Base-by-base conservation (phyloP, 2,113 vertebrate species). In the Capra hircus region DNA sequence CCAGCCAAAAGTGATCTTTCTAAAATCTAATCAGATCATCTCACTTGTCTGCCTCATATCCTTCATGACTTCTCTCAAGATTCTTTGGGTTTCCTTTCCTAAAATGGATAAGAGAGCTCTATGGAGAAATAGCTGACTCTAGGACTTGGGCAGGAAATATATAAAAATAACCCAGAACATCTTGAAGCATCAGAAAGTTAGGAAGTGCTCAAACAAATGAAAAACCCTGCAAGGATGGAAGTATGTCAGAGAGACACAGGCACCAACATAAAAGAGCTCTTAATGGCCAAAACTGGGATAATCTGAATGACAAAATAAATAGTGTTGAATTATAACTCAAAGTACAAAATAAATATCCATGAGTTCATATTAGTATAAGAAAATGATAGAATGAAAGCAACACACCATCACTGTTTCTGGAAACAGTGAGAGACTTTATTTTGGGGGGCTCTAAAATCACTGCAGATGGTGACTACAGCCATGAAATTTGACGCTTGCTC, bases 331-430 rank as follows among this genome's bases (percentile, higher is more conserved):
- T 83, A 50, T 86, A 96, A 93, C 43, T 92, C n/a, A 71, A 88
- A 95, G 14, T 55, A 82, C 85, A 90, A 95, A 87, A 33, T 90
- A 96, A 96, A 94, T 85, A 94, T 25, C 40, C 21, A 17, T 19
- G 28, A 84, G 36, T 74, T 88, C 67, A 64, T 64, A 88, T 48
- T 80, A 53, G 71, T 80, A 19, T 57, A 94, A 94, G 84, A 53
- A 89, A 97, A 82, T 82, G 27, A 84, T 16, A 91, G 33, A 21
- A 74, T 74, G 67, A 74, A 40, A 74, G 19, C 5, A 25, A 23
- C n/a, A 36, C 36, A 23, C 67, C 23, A 23, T 71, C 67, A 23
- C 2, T 71, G 67, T 36, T 71, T 71, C n/a, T 23, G 67, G 19
- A 71, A 71, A 71, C 67, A 71, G n/a, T 36, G 19, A 36, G 2